Percentiles rank a stretch among this genome's conserved stretches.
These are phyloP conservation scores for Seriola dumerili DNA, from an alignment of 2,113 vertebrate genomes.

Conservation along the genomic window DNA sequence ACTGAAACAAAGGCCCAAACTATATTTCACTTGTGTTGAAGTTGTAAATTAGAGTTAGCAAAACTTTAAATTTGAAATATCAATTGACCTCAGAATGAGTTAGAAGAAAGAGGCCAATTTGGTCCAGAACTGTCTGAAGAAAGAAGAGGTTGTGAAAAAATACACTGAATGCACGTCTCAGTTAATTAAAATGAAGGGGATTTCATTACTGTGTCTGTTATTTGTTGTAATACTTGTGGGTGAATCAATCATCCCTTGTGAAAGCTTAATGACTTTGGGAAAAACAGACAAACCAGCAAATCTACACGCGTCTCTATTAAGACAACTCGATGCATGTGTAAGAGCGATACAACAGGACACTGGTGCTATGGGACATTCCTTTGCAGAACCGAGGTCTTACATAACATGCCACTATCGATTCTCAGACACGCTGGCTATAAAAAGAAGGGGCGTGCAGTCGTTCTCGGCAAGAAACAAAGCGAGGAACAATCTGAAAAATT, in stretches of 20 bases:
- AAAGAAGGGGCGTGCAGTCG: slow-evolving; percentile 25
- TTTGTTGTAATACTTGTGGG: neutral
- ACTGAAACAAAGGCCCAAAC: slow-evolving; percentile 30
- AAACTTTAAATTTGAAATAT: slow-evolving; percentile 16
- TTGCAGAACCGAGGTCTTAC: slow-evolving; percentile 33
- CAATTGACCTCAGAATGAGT: neutral
- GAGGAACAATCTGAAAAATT: slow-evolving; percentile 15
- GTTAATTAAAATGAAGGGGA: slow-evolving; percentile 7
- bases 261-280: slow-evolving; percentile 22
- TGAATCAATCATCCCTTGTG: slow-evolving; percentile 1
- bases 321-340: neutral
- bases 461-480: slow-evolving; percentile 1
- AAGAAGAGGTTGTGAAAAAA: neutral
- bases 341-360: neutral
- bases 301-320: slow-evolving; percentile 23
- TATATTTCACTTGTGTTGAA: slow-evolving; percentile 35
- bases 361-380: slow-evolving; percentile 34
- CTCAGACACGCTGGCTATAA: slow-evolving; percentile 33
- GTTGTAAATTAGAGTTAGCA: slow-evolving; percentile 15
- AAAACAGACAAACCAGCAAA: slow-evolving; percentile 44
- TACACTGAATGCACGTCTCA: neutral
- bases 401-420: slow-evolving; percentile 51
- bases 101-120: neutral
- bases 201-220: neutral
- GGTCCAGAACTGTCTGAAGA: neutral